Base-by-base conservation (phyloP, 2,888 invertebrate genomes). In the Philopedon plagiatum region DNA sequence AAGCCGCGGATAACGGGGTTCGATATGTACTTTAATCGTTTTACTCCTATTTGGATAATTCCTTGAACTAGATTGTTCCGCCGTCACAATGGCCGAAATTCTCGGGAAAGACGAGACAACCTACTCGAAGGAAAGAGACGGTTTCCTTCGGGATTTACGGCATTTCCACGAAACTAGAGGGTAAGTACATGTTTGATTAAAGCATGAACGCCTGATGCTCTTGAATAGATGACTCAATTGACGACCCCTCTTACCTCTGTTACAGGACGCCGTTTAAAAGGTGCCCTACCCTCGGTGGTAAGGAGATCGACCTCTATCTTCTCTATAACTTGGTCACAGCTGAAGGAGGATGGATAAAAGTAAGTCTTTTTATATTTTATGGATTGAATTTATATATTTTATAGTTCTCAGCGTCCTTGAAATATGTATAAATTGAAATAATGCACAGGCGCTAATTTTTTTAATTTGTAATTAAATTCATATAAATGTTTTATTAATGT, bases 261-360 rank as follows among this genome's bases (percentile, higher is more conserved):
- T 87, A 80, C 76, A 87, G 89, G 80, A 90, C 90, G 78, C 87
- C 89, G 79, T 90, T 90, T 88, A 91, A 89, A 85, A 91, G 92
- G 80, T 86, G 89, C 78, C 87, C 90, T 86, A 86, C 91, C 83
- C 92, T 98, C 74, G 95, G 94, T 87, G 97, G 98, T 69, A 91
- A 92, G 81, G 94, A 95, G 86, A 91, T 99, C 82, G 98, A 99
- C 88, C 90, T 99, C 78, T 96, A 94, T 87, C 90, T 93, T 75
- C 91, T 99, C 78, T 99, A 98, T 87, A 92, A 92, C 80, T 90
- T 96, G 83, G 98, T 99, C 61, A 96, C 95, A 80, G 92, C 93
- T 76, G 90, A 94, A 81, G 98, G 98, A 80, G 99, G 99, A 80
- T 94, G 98, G 90, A 91, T 95, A 79, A 98, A 96, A 93, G 98